Base-by-base conservation (phyloP, 2,113 vertebrate species). In the Lagopus muta region DNA sequence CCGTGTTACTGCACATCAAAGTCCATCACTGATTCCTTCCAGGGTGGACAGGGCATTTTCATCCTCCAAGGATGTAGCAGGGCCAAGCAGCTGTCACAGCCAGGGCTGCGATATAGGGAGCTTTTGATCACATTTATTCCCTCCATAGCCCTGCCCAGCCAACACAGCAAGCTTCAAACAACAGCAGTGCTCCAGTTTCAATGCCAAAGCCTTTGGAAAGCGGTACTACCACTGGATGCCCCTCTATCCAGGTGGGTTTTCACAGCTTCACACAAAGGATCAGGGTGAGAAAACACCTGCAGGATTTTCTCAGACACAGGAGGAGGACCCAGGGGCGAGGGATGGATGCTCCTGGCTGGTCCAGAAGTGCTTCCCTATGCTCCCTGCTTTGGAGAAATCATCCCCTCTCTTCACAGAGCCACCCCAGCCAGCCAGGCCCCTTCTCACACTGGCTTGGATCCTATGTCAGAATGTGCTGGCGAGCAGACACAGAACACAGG, bases 141-240 rank as follows among this genome's bases (percentile, higher is more conserved):
- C 60, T 97, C 79, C 52, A 1, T 66, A 99, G 98, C 97, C 97
- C 48, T 99, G 99, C 95, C 98, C 98, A 75, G 98, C 97, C 88
- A 98, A 97, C 84, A 97, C 97, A 66, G 97, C 97, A 54, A 98
- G 98, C 95, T 99, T 98, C 96, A 98, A 98, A 94, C 98, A 98
- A 90, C 98, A 98, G 94, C 98, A 99, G 96, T 98, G 98, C 93
- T 98, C 98, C 84, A 98, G 97, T 34, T 99, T 99, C 95, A 98
- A 98, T 83, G 98, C 98, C 71, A 99, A 98, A 97, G 97, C 98
- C 88, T 98, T 99, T 96, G 98, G 98, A 90, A 98, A 98, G 78
- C 97, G 50, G 90, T 97, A 98, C 91, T 98, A 98, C 86, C 97
- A 97, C 88, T 99, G 98, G 99, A 97, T 98, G 61, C 98, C 98